phyloP scores from a whole-genome alignment of 2,888 invertebrate genomes.

The Seira musarum region DNA sequence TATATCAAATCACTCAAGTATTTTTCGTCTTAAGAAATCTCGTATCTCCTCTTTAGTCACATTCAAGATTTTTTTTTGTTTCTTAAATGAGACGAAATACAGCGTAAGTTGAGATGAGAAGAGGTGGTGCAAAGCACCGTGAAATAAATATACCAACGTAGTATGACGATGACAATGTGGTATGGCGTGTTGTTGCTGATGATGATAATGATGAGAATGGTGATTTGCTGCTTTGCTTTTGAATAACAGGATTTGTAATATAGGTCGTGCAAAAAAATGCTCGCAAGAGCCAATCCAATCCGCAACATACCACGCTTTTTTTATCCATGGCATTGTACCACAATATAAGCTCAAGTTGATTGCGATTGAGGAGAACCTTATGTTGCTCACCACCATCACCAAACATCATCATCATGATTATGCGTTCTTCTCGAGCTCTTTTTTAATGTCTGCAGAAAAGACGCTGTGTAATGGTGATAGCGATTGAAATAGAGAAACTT shows the following conservation, averaged over 20 bases:
- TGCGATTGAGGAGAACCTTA: background rate
- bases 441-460: slow-evolving; percentile 4
- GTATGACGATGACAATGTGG: slow-evolving; percentile 13
- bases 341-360: slow-evolving; percentile 22
- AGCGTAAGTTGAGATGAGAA: background rate
- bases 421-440: background rate
- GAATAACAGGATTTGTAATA: slow-evolving; percentile 70
- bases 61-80: slow-evolving; percentile 35
- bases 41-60: slow-evolving; percentile 22
- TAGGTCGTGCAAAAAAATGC: slow-evolving; percentile 65
- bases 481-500: slow-evolving; percentile 4
- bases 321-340: slow-evolving; percentile 49
- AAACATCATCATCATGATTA: slow-evolving; percentile 7
- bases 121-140: slow-evolving; percentile 19
- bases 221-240: slow-evolving; percentile 50
- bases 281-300: slow-evolving; percentile 38
- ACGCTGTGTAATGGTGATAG: slow-evolving; percentile 10
- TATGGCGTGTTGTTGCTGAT: slow-evolving; percentile 8
- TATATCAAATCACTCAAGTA: slow-evolving; percentile 22
- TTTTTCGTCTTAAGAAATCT: slow-evolving; percentile 44
- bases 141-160: slow-evolving; percentile 6
- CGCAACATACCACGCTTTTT: slow-evolving; percentile 36
- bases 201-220: slow-evolving; percentile 18
- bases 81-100: slow-evolving; percentile 17
- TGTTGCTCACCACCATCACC: background rate